Evolutionary conservation across 2,113 vertebrate species (phyloP), one percentile per base, ranked within the genome.

Genomic region (Calidris pugnax): DNA sequence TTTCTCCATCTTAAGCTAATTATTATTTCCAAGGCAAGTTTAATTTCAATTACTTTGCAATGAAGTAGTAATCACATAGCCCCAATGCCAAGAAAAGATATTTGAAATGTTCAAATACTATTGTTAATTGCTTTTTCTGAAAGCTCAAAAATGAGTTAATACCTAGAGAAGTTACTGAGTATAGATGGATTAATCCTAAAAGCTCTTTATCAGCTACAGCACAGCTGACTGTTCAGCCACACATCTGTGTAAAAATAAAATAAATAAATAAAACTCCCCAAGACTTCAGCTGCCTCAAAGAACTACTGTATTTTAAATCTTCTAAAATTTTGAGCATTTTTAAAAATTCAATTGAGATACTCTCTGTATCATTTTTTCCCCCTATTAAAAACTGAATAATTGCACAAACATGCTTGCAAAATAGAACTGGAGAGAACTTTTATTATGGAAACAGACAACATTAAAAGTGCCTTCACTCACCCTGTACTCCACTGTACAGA

Each of bases 1-100:
- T 57, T 78, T 35, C 12, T 85, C 47, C 47, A 82, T 62, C 27
- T 66, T 85, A 76, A 83, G n/a, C 45, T 60, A 88, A 91, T 51
- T 56, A 82, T 66, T 78, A 90, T 75, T 97, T 93, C 45, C 62
- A 91, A 88, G 32, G 55, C n/a, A 97, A 45, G 41, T 43, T 87
- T 72, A 33, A 93, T 67, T 96, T 90, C 32, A 73, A 37, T 82
- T 87, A 76, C 33, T 95, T 93, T 90, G 59, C 43, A 43, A 85
- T 39, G 11, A 77, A 51, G 35, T 74, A 89, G 64, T 94, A 95
- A 95, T 90, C 80, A 78, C 24, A 78, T 80, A 90, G 48, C 12
- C 53, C 20, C 17, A 33, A 10, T 53, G n/a, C n/a, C 66, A 88
- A 82, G 57, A 76, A 91, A 80, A 91, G 24, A 47, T 47, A 90